Percentiles rank a stretch among this genome's conserved stretches.
Conservation (phyloP, 1,140 invertebrate genomes). For the Musca vetustissima region DNA sequence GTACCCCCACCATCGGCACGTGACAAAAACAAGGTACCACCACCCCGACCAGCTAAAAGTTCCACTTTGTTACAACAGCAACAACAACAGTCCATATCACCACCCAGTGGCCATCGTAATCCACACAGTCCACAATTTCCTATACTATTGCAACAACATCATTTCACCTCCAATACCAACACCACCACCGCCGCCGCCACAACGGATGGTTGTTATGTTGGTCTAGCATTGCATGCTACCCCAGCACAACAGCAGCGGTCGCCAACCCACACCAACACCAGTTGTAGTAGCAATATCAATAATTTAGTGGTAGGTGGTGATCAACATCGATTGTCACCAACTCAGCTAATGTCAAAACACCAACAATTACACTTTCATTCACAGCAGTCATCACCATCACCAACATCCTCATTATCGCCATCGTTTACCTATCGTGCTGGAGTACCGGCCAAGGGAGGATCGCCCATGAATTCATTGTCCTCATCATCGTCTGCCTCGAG, state of each 20-base stretch:
- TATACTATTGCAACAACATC: conserved; percentile 8
- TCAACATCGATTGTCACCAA: conserved; percentile 10
- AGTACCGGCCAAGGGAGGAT: conserved; percentile 17
- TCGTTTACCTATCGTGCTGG: conserved; percentile 10
- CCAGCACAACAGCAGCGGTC: conserved; percentile 10
- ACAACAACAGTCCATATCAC: background rate
- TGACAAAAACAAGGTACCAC: conserved; percentile 45
- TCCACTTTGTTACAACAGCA: conserved; percentile 37
- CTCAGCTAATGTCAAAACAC: background rate
- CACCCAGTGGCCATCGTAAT: conserved; percentile 18
- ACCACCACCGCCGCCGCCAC: no score
- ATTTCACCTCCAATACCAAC: background rate
- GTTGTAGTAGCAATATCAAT: background rate
- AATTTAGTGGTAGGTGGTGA: conserved; percentile 33
- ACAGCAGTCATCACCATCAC: conserved; percentile 29
- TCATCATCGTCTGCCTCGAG: conserved; percentile 26
- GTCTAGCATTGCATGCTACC: background rate
- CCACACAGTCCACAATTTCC: conserved; percentile 19
- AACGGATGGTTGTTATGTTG: background rate
- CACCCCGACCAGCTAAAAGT: conserved; percentile 53
- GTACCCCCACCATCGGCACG: conserved; percentile 45
- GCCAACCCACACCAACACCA: conserved; percentile 30
- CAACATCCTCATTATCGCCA: conserved; percentile 25
- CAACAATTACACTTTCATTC: conserved; percentile 10
- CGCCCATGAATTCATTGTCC: background rate